Evolutionary conservation across 2,888 invertebrate species (phyloP), one percentile per base, ranked within the genome.

Genomic region (Ischnus inquisitorius): DNA sequence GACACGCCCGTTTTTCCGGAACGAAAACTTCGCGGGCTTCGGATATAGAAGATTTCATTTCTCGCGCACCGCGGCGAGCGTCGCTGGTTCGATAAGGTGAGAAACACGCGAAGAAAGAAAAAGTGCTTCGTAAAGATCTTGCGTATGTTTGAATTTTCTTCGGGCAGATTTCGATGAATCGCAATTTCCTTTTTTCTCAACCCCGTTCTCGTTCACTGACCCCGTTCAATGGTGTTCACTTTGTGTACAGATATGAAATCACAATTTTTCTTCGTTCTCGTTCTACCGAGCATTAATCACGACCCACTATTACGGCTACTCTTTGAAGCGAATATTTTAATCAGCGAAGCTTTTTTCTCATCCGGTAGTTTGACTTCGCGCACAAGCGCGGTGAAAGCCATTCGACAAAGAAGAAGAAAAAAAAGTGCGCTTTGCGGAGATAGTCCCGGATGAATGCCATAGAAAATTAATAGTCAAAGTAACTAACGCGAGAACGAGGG

Each of bases 281-380:
- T 54, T 46, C 16, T 41, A 51, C 54, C 64, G 34, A 71, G 64
- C 68, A 76, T 75, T 81, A 76, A 81, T 81, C 80, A 46, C 69
- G 48, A 48, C 46, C 34, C 16, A n/a, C 34, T 74, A 16, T 16
- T 60, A 28, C 39, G 16, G 46, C n/a, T 16, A 22, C 54, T 65
- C 64, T 76, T 43, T 41, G 60, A 64, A 46, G 75, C 76, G 69
- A 22, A 76, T 75, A 81, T 81, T 76, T 74, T 71, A 81, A 81
- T 81, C 75, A 64, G 48, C 1, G 64, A 64, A 69, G 46, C 41
- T 69, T 71, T 57, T n/a, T 57, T 57, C 54, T 71, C 57, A 69
- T 69, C 69, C 28, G 54, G 22, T 25, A 57, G 71, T 39, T 71
- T 25, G 54, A 57, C 57, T 71, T 25, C 41, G n/a, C 12, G 71